Evolutionary conservation across 2,113 vertebrate genomes (phyloP).

Genomic region (Globicephala melas): DNA sequence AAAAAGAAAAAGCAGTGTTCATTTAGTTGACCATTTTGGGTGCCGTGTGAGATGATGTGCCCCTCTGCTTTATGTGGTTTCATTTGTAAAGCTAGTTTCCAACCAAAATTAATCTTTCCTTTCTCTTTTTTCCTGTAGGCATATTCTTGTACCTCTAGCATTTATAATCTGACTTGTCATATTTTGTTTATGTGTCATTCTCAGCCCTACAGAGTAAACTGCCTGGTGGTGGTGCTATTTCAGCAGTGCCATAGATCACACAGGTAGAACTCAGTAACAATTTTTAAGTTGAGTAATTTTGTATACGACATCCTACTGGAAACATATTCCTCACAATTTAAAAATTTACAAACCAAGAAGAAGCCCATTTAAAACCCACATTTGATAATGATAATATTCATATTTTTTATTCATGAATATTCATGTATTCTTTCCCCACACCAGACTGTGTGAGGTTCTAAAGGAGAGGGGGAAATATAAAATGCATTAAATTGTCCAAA

Average conservation of each 20-base stretch:
- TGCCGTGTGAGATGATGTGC: background rate
- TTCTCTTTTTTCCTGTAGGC: background rate
- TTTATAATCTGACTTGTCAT: background rate
- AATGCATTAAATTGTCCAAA: background rate
- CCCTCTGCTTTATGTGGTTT: background rate
- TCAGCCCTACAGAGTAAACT: background rate
- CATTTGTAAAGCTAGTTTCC: background rate
- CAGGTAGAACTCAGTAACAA: background rate
- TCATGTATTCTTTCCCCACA: background rate
- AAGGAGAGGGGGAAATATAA: background rate
- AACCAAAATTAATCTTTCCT: background rate
- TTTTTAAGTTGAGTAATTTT: background rate
- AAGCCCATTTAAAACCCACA: background rate
- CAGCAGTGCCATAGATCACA: background rate
- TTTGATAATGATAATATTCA: background rate
- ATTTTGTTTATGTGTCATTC: background rate
- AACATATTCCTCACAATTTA: background rate
- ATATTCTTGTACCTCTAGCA: background rate
- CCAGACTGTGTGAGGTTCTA: background rate
- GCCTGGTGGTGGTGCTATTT: background rate
- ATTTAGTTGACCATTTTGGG: background rate
- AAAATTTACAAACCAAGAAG: background rate
- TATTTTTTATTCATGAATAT: slow-evolving; percentile 26
- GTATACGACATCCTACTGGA: background rate
- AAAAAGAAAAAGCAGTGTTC: background rate